Evolutionary conservation across 2,113 vertebrate species (phyloP).

Genomic region (Arizona elegans): DNA sequence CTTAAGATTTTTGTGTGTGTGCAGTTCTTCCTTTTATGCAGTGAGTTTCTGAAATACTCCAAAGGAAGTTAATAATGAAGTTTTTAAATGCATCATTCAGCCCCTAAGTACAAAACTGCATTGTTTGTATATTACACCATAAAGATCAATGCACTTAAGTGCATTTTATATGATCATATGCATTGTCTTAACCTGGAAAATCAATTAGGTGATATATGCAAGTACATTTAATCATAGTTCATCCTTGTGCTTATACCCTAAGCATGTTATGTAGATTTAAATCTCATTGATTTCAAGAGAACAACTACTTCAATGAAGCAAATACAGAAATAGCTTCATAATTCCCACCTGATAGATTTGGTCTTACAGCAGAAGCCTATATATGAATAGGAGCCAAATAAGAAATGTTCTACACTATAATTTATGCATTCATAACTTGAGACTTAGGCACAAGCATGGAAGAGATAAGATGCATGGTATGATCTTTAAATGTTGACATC

Average conservation of each 20-base stretch:
- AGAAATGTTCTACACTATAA: neutral
- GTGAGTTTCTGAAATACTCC: neutral
- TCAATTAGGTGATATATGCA: neutral
- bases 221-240: neutral
- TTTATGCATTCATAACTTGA: neutral
- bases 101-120: neutral
- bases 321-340: neutral
- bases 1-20: conserved; percentile 15
- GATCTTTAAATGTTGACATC: neutral
- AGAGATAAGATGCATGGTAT: neutral
- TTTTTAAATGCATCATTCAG: neutral
- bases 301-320: neutral
- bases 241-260: neutral
- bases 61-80: neutral
- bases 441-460: neutral
- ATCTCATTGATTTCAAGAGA: neutral
- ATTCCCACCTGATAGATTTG: too few species aligned
- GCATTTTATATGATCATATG: neutral
- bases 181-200: neutral
- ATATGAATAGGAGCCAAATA: neutral
- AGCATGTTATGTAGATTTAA: neutral
- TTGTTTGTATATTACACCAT: neutral
- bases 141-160: neutral
- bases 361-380: neutral
- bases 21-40: neutral